Conservation (phyloP, 2,888 invertebrate genomes). For the Choristoneura rosaceana region DNA sequence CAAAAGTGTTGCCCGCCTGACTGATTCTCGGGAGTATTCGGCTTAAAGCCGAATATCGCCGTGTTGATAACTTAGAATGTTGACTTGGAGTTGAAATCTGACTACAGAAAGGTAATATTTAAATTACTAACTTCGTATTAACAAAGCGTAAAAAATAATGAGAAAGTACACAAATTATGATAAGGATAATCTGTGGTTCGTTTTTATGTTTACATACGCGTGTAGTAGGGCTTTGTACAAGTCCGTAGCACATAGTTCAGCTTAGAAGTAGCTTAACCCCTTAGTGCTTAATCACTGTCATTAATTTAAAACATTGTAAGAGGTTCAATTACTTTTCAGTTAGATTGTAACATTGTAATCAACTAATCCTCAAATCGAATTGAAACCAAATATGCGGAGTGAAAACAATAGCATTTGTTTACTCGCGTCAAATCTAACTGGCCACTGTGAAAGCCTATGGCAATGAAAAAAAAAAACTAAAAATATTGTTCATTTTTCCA, state of each 20-base stretch:
- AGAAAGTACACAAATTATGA: too few species aligned
- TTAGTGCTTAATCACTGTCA: too few species aligned
- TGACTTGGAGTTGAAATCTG: conserved; percentile 6
- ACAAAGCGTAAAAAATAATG: too few species aligned
- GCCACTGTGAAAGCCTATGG: neutral
- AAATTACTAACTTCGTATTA: neutral
- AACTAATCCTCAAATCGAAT: neutral
- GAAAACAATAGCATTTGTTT: neutral
- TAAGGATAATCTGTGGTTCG: too few species aligned
- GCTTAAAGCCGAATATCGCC: neutral
- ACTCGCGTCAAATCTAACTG: neutral
- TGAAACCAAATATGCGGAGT: neutral
- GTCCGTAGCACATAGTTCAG: too few species aligned
- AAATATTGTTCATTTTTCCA: neutral
- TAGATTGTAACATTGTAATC: too few species aligned
- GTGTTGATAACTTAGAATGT: conserved; percentile 1
- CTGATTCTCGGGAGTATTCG: conserved; percentile 28
- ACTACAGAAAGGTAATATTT: neutral
- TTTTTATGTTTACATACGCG: too few species aligned
- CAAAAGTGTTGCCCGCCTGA: conserved; percentile 29
- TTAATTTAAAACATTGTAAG: too few species aligned
- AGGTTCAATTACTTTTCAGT: too few species aligned
- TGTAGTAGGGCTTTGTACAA: too few species aligned
- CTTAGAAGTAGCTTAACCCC: too few species aligned
- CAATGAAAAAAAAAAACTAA: neutral